These are phyloP conservation scores for Sialis fuliginosa DNA, from an alignment of 2,888 invertebrate genomes.

Conservation along the genomic window DNA sequence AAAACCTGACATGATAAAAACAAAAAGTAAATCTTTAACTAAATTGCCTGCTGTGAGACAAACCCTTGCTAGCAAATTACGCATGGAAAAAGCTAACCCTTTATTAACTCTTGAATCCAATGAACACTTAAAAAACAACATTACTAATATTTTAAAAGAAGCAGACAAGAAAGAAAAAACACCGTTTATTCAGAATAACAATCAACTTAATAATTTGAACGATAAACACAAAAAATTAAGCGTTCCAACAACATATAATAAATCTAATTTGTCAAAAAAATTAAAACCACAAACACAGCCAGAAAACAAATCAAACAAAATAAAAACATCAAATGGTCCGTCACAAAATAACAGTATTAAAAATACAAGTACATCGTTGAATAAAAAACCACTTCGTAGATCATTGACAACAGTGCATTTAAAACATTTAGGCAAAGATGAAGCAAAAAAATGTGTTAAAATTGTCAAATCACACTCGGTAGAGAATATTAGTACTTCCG, in stretches of 20 bases:
- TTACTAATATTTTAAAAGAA: slow-evolving; percentile 9
- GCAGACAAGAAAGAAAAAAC: too few species aligned
- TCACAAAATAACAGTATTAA: neutral
- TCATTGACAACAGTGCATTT: slow-evolving; percentile 33
- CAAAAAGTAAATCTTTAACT: neutral
- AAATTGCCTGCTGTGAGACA: slow-evolving; percentile 16
- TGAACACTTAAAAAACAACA: neutral
- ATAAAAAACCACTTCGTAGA: slow-evolving; percentile 15
- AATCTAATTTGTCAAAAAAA: too few species aligned
- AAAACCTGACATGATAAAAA: neutral
- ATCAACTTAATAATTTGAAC: too few species aligned
- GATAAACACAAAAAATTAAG: too few species aligned
- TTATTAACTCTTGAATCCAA: slow-evolving; percentile 5
- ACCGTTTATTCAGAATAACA: too few species aligned
- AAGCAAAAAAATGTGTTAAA: slow-evolving; percentile 16
- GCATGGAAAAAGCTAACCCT: slow-evolving; percentile 11
- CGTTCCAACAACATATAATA: too few species aligned
- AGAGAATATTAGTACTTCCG: slow-evolving; percentile 18
- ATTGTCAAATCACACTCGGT: slow-evolving; percentile 25
- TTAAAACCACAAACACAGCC: neutral
- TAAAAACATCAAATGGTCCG: neutral
- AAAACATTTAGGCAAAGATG: slow-evolving; percentile 23
- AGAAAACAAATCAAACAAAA: neutral
- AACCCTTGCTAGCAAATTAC: slow-evolving; percentile 16
- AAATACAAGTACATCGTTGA: neutral